Base-by-base conservation (phyloP, 1,140 invertebrate species). In the Trissolcus basalis region DNA sequence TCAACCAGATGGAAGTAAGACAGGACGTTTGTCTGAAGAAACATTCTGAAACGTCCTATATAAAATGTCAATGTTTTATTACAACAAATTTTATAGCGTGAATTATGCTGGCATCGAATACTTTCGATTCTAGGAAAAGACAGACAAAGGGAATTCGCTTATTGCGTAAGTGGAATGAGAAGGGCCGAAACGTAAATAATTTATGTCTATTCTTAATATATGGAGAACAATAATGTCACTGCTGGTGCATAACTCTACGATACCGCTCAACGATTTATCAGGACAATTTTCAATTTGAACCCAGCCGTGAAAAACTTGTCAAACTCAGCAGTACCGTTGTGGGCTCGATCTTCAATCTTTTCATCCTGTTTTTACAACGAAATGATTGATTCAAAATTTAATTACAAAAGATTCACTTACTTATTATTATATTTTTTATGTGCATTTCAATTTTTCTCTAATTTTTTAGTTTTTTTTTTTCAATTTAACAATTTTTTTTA, bases 51-150 rank as follows among this genome's bases (percentile, higher is more conserved):
- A 27, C 19, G 19, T 6, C 19, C 19, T 27, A 27, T n/a, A n/a
- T 27, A 27, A 27, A 27, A 27, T 27, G 19, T 27, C 19, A 27
- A 27, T 27, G 19, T 27, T 27, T 27, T 27, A 27, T 27, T 27
- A 27, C 19, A 27, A 27, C 1, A 27, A 27, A 27, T 27, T 27
- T 27, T 27, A 27, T 27, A 27, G 19, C 19, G 19, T 60, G 55
- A 65, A 73, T 73, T 67, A 73, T 73, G 19, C 70, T 65, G 55
- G 65, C 44, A 43, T 60, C 32, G 50, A 65, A 60, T 48, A 73
- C 39, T 65, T 60, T 60, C 44, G 60, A 65, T 36, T 44, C 9
- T 36, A 54, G 53, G 60, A 73, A 53, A 73, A 73, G 65, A 60
- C 56, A 49, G 36, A 55, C 49, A 60, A 44, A 27, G 19, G 19